A percentile compares a stretch with the other conserved stretches of the same genome.
phyloP scores from a whole-genome alignment of 2,113 vertebrate species.

The Porphyrio hochstetteri region DNA sequence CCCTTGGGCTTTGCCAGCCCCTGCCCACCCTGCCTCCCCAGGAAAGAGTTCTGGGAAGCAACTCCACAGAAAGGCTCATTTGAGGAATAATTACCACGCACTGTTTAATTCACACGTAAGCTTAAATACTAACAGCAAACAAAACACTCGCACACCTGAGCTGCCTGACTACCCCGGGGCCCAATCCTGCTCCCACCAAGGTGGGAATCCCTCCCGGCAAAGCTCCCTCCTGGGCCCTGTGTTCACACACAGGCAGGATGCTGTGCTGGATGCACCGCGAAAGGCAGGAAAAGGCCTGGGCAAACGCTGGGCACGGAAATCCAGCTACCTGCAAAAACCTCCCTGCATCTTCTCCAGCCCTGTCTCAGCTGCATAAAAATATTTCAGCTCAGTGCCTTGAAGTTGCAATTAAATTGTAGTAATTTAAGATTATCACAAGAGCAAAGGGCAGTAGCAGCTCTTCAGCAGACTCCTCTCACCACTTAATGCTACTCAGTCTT shows the following conservation, averaged over 20 bases:
- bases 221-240: not conserved
- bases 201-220: not conserved
- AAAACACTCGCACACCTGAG: fast-evolving
- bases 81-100: not conserved
- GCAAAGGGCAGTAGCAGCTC: slow-evolving; percentile 81
- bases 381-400: slow-evolving; percentile 69
- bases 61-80: not conserved
- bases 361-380: slow-evolving; percentile 36
- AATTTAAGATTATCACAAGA: slow-evolving; percentile 84
- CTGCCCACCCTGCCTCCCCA: not conserved
- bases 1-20: not conserved
- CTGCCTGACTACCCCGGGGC: not conserved
- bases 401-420: slow-evolving; percentile 82
- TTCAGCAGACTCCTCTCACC: slow-evolving; percentile 75
- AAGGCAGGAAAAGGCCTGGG: not conserved
- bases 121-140: not conserved
- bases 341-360: slow-evolving; percentile 12
- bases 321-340: slow-evolving; percentile 53
- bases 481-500: slow-evolving; percentile 79
- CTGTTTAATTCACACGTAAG: not conserved
- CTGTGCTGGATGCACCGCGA: not conserved
- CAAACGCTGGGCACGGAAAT: not conserved
- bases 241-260: not conserved
- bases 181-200: not conserved
- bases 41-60: not conserved